These are phyloP conservation scores for Acanthopleura granulata DNA, from an alignment of 2,888 invertebrate genomes.

Conservation along the genomic window DNA sequence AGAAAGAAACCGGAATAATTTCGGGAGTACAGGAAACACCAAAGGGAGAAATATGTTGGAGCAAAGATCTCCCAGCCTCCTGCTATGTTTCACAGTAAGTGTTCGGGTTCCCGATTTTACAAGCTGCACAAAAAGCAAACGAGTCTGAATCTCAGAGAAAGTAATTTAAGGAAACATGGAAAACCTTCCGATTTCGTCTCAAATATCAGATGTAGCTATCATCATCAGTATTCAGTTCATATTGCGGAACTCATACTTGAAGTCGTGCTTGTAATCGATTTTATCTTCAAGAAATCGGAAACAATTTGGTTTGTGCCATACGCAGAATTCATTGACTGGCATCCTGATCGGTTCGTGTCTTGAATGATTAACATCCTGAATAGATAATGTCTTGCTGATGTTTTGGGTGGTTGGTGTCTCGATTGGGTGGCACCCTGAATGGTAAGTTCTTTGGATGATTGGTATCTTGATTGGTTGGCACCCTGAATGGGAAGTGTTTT, in stretches of 20 bases:
- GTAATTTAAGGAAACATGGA: not conserved
- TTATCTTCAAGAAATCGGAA: too few relatives aligned
- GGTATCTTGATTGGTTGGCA: too few relatives aligned
- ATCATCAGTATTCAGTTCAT: not conserved
- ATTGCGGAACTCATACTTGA: not conserved
- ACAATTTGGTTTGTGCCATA: too few relatives aligned
- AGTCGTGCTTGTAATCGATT: too few relatives aligned
- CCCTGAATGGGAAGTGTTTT: too few relatives aligned
- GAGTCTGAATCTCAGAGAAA: not conserved
- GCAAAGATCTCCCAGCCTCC: slow-evolving; percentile 83
- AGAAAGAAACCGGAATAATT: slow-evolving; percentile 92
- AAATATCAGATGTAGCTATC: not conserved
- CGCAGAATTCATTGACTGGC: too few relatives aligned
- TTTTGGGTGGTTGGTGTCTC: too few relatives aligned
- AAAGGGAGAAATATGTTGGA: slow-evolving; percentile 93
- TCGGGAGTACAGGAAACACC: slow-evolving; percentile 90
- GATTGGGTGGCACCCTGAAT: too few relatives aligned
- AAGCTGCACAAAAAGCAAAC: not conserved
- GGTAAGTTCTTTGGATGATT: too few relatives aligned
- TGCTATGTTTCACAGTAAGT: slow-evolving; percentile 82
- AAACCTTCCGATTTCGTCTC: not conserved
- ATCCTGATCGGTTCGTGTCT: too few relatives aligned
- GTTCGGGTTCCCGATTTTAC: not conserved
- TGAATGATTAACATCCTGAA: too few relatives aligned
- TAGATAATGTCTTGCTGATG: too few relatives aligned